phyloP scores from a whole-genome alignment of 2,113 vertebrate genomes.

The Antidorcas marsupialis region DNA sequence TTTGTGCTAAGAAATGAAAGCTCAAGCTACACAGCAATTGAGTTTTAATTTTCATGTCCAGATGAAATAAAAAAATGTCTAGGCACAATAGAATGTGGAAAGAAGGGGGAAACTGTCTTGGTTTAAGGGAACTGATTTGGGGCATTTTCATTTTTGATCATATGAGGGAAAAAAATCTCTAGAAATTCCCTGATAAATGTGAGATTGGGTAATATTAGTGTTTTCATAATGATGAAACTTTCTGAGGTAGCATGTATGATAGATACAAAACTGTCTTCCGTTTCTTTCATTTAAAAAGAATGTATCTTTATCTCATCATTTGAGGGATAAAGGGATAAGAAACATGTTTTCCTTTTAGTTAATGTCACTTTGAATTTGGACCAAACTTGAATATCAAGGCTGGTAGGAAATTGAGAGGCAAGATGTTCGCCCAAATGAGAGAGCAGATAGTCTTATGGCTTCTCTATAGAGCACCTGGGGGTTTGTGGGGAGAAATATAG shows the following conservation, averaged over 20 bases:
- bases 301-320: not conserved
- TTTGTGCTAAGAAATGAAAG: conserved; percentile 1
- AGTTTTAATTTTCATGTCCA: conserved; percentile 56
- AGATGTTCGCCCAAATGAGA: not conserved
- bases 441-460: not conserved
- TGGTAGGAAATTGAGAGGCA: not conserved
- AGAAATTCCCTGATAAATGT: conserved; percentile 68
- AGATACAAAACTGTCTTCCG: conserved; percentile 60
- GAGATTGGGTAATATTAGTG: conserved; percentile 45
- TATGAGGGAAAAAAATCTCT: conserved; percentile 53
- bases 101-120: conserved; percentile 51
- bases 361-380: not conserved
- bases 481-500: not conserved
- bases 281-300: not conserved
- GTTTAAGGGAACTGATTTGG: conserved; percentile 71
- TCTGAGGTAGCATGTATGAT: conserved; percentile 48
- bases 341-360: not conserved
- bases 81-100: conserved; percentile 58
- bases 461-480: not conserved
- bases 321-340: not conserved
- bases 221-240: conserved; percentile 32
- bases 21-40: conserved; percentile 43
- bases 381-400: not conserved
- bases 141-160: conserved; percentile 73
- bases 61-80: not conserved